Evolutionary conservation across 23 tunicate species (phyloP), one percentile per base, ranked within the genome.

Genomic region (Trididemnum nubilum): DNA sequence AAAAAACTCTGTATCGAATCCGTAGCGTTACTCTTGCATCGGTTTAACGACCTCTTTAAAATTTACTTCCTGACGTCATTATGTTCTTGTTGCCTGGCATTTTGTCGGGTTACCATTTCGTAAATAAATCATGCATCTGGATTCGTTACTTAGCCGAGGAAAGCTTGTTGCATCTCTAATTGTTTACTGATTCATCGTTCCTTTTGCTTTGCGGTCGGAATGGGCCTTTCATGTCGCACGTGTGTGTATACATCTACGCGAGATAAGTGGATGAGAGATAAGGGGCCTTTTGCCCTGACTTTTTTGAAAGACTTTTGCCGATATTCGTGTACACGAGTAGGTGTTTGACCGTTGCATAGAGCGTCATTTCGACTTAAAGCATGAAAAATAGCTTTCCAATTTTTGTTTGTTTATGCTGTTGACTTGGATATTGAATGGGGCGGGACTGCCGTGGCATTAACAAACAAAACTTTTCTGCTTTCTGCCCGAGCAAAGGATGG

Each of bases 261-360:
- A 73, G 78, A 73, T 73, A 73, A 73, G 78, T 73, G 78, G 78
- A n/a, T 73, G 29, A 18, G 58, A 73, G 78, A 73, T 73, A 73
- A 73, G 58, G 39, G 27, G 21, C 31, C 78, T 3, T 2, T 40
- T 31, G 78, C 37, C 38, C 18, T 5, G 9, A 33, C 38, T 9
- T 30, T 30, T 67, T 67, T 67, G 74, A 67, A 67, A 67, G 74
- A 4, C 9, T n/a, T 31, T 31, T 7, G 38, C 74, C 74, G 74
- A 67, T 4, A 30, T 67, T 67, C 74, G 74, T 67, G 74, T 67
- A 67, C 74, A 30, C 38, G 37, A 33, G 18, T 31, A 31, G 38
- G 37, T n/a, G 37, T 15, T 31, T 67, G 12, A 7, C 74, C 37
- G 74, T 67, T 67, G 74, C 74, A 67, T 67, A 38, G 25, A 4